Evolutionary conservation across 1,140 invertebrate genomes (phyloP).

Genomic region (Agrypnia vestita): DNA sequence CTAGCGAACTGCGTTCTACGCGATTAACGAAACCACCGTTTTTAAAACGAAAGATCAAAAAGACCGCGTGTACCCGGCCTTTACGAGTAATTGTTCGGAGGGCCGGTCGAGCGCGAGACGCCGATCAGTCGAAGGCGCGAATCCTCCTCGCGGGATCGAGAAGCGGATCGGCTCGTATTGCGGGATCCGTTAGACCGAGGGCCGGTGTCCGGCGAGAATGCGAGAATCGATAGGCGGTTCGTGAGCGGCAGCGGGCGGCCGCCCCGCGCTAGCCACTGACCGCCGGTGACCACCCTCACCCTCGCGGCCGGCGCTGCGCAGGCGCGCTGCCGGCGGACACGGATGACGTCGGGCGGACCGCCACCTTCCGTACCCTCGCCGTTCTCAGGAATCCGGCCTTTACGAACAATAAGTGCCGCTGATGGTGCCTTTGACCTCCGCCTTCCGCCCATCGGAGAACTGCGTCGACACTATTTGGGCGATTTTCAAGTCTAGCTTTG

Average conservation of each 20-base stretch:
- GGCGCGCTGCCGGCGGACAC: constrained; percentile 43
- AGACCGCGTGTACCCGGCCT: background rate
- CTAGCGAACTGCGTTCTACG: constrained; percentile 7
- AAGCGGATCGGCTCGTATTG: background rate
- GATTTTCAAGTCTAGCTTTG: no score
- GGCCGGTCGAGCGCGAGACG: background rate
- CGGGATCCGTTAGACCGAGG: constrained; percentile 2
- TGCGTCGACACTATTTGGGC: constrained; percentile 2
- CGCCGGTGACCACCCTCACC: constrained; percentile 49
- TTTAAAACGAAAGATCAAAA: background rate
- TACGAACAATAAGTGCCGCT: constrained; percentile 6
- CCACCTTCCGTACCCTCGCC: constrained; percentile 38
- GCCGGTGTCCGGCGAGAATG: constrained; percentile 1
- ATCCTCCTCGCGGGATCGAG: background rate
- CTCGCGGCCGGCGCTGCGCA: constrained; percentile 54
- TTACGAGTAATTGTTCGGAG: background rate
- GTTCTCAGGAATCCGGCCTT: constrained; percentile 3
- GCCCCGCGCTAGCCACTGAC: constrained; percentile 45
- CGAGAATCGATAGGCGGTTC: constrained; percentile 53
- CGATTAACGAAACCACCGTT: background rate
- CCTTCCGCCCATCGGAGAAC: constrained; percentile 18
- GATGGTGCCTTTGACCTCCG: constrained; percentile 44
- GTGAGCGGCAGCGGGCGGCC: constrained; percentile 51
- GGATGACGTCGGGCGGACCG: constrained; percentile 58
- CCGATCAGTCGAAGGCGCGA: background rate